These are phyloP conservation scores for Drosophila cyrtoloma DNA, from an alignment of 2,888 invertebrate genomes.

Conservation along the genomic window DNA sequence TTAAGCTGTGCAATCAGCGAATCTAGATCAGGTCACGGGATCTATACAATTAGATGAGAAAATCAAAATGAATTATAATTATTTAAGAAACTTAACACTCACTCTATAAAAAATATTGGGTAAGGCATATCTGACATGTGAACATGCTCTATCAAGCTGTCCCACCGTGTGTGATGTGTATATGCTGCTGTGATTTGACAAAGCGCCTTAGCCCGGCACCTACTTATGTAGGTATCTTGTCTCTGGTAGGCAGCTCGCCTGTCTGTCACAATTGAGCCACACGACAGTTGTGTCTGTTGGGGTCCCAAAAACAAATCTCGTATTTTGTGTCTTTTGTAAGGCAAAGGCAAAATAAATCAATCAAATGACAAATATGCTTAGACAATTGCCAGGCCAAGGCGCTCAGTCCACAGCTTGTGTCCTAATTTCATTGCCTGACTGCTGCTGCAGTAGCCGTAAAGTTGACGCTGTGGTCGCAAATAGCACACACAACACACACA, in stretches of 20 bases:
- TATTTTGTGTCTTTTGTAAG: slow-evolving; percentile 50
- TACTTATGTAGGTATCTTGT: slow-evolving; percentile 20
- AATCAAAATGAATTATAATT: not conserved
- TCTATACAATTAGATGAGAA: not conserved
- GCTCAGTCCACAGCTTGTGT: slow-evolving; percentile 40
- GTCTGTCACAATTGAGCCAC: slow-evolving; percentile 62
- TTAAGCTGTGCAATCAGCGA: not conserved
- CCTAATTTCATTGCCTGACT: slow-evolving; percentile 71
- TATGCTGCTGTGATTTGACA: slow-evolving; percentile 53
- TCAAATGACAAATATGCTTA: slow-evolving; percentile 82
- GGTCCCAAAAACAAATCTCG: slow-evolving; percentile 24
- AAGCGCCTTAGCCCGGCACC: slow-evolving; percentile 43
- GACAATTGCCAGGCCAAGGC: slow-evolving; percentile 74
- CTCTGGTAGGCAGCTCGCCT: slow-evolving; percentile 18
- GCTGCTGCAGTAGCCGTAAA: slow-evolving; percentile 40
- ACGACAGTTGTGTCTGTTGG: slow-evolving; percentile 41
- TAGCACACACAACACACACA: slow-evolving; percentile 12
- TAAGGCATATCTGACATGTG: slow-evolving; percentile 1
- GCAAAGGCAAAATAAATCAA: slow-evolving; percentile 79
- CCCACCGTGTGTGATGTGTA: slow-evolving; percentile 22
- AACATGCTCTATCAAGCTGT: slow-evolving; percentile 1
- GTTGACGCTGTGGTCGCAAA: slow-evolving; percentile 42
- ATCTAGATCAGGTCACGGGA: not conserved
- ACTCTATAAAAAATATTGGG: not conserved
- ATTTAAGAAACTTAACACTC: not conserved